Percentiles rank a stretch among this genome's conserved stretches.
Conservation (phyloP, 2,888 invertebrate species). For the Drosophila neotestacea region DNA sequence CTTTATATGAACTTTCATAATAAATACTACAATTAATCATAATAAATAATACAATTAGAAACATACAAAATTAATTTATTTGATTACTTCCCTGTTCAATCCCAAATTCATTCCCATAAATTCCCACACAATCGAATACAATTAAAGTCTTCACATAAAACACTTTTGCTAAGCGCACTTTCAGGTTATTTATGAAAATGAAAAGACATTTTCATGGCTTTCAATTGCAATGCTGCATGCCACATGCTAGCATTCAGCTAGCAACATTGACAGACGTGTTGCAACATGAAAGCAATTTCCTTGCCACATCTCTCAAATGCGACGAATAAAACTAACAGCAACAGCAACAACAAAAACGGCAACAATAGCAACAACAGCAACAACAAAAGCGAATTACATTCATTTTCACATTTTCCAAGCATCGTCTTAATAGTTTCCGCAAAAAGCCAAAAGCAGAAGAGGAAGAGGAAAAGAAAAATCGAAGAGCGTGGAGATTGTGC, state of each 20-base stretch:
- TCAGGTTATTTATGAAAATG: slow-evolving; percentile 69
- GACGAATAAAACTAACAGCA: slow-evolving; percentile 19
- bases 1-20: too few relatives aligned
- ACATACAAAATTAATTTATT: too few relatives aligned
- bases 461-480: neutral
- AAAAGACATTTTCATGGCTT: slow-evolving; percentile 59
- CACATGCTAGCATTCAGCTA: slow-evolving; percentile 15
- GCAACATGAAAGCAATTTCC: slow-evolving; percentile 66
- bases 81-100: neutral
- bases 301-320: slow-evolving; percentile 34
- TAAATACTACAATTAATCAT: too few relatives aligned
- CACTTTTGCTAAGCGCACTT: slow-evolving; percentile 18
- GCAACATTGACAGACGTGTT: slow-evolving; percentile 54
- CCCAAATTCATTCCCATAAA: neutral
- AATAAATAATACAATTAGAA: too few relatives aligned
- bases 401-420: slow-evolving; percentile 77
- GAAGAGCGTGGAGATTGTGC: slow-evolving; percentile 14
- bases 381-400: slow-evolving; percentile 61
- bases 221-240: slow-evolving; percentile 56
- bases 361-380: slow-evolving; percentile 26
- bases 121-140: neutral
- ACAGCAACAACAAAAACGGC: slow-evolving; percentile 34
- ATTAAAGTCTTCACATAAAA: slow-evolving; percentile 17
- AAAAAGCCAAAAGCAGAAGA: slow-evolving; percentile 34
- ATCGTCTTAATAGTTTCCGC: slow-evolving; percentile 74